Base-by-base conservation (phyloP, 2,113 vertebrate genomes). In the Xenopus borealis region DNA sequence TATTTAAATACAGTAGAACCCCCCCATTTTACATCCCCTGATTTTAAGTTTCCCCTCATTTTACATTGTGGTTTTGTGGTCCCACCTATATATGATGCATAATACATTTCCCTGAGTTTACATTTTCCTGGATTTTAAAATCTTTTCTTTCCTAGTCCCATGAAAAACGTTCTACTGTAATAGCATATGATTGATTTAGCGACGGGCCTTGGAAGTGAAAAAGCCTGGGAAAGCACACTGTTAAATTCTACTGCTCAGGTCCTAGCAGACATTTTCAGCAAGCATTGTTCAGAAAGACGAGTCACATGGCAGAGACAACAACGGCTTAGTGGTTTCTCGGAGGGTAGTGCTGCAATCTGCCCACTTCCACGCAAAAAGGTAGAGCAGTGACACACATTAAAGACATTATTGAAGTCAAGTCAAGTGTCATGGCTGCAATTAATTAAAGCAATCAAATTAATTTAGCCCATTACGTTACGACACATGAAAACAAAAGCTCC, bases 241-340 rank as follows among this genome's bases (percentile, higher is more conserved):
- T 16, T 58, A 16, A 58, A 16, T 17, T 47, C 44, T 63, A 30
- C 33, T 23, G 10, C 18, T 44, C 40, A 44, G 62, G 62, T 18
- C 71, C 23, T 1, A 12, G 16, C 53, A n/a, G 18, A 59, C 52
- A 47, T 40, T 40, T 69, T 40, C 66, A 75, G 46, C 46, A 55
- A 18, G 58, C 65, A 63, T 75, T 69, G 73, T 69, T 75, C 73
- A 69, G 18, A 44, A 69, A 75, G 30, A 44, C 66, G 8, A 75
- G 73, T 75, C 73, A 75, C 73, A 33, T 69, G 72, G 66, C 27
- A 17, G 23, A 62, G 27, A 20, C 55, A 44, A 46, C 44, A 66
- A 69, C 45, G 46, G 73, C 66, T 69, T 69, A 69, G 55, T 75
- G 72, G 72, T 57, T 62, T 75, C 52, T 40, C 50, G 45, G 65